phyloP scores from a whole-genome alignment of 1,140 invertebrate species.

The Rhizoglyphus robini region DNA sequence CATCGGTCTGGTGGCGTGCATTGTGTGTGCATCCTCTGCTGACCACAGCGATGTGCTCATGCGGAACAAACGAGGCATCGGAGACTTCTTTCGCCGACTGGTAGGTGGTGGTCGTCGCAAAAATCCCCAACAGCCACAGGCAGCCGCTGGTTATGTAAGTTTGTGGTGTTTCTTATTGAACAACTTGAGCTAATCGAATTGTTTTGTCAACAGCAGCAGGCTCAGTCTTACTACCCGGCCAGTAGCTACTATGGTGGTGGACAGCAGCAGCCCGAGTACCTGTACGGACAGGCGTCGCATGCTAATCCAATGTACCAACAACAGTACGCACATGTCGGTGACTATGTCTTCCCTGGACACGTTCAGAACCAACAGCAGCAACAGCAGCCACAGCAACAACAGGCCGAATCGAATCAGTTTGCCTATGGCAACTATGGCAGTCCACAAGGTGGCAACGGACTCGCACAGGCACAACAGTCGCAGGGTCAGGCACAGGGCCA shows the following conservation, averaged over 20 bases:
- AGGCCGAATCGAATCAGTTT: not conserved
- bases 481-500: too few species aligned
- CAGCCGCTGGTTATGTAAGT: not conserved
- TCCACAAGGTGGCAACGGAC: not conserved
- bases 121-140: not conserved
- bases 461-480: not conserved
- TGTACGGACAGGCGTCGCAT: too few species aligned
- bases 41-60: not conserved
- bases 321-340: not conserved
- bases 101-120: too few species aligned
- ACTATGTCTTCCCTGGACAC: not conserved
- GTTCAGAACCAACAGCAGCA: not conserved
- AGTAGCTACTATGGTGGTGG: too few species aligned
- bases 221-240: too few species aligned
- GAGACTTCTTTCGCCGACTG: not conserved
- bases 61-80: constrained; percentile 3
- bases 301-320: not conserved
- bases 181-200: too few species aligned
- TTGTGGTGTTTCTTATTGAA: too few species aligned
- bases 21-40: not conserved
- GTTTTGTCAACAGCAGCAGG: too few species aligned
- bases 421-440: not conserved
- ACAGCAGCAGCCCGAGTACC: too few species aligned
- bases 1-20: too few species aligned
- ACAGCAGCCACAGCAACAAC: not conserved